Evolutionary conservation across 2,888 invertebrate genomes (phyloP).

Genomic region (Chrysopilus asiliformis): DNA sequence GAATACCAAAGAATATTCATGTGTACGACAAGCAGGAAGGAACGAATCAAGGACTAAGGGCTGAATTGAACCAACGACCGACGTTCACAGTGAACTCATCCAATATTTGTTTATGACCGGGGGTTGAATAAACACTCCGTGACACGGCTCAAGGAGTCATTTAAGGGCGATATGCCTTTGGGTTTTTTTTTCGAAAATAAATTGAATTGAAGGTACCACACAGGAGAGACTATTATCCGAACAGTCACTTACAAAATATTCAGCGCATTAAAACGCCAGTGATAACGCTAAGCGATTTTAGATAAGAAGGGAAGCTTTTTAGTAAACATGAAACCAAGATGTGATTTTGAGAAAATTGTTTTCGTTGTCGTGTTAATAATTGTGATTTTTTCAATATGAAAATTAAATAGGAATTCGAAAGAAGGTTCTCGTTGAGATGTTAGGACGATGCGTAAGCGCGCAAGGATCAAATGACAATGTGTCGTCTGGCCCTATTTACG

Average conservation of each 20-base stretch:
- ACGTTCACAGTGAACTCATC: slow-evolving; percentile 6
- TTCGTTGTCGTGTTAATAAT: slow-evolving; percentile 11
- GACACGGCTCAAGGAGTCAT: slow-evolving; percentile 10
- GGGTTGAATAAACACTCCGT: slow-evolving; percentile 12
- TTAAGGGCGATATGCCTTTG: slow-evolving; percentile 2
- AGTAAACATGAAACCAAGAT: slow-evolving; percentile 7
- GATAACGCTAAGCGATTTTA: neutral
- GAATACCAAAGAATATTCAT: too few relatives aligned
- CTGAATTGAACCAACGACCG: too few relatives aligned
- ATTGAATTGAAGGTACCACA: neutral
- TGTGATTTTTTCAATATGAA: slow-evolving; percentile 11
- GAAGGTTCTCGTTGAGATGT: slow-evolving; percentile 19
- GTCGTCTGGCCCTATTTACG: slow-evolving; percentile 37
- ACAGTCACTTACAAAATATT: neutral
- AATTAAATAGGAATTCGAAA: neutral
- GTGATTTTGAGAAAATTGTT: slow-evolving; percentile 7
- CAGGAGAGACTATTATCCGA: too few relatives aligned
- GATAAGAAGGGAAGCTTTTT: neutral
- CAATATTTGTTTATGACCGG: slow-evolving; percentile 13
- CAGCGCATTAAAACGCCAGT: neutral
- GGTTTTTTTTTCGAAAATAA: neutral
- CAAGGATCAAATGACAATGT: slow-evolving; percentile 70
- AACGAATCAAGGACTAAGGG: too few relatives aligned
- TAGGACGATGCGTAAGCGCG: slow-evolving; percentile 38
- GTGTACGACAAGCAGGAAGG: too few relatives aligned